Conservation (phyloP, 2,888 invertebrate species). For the Andricus curvator region DNA sequence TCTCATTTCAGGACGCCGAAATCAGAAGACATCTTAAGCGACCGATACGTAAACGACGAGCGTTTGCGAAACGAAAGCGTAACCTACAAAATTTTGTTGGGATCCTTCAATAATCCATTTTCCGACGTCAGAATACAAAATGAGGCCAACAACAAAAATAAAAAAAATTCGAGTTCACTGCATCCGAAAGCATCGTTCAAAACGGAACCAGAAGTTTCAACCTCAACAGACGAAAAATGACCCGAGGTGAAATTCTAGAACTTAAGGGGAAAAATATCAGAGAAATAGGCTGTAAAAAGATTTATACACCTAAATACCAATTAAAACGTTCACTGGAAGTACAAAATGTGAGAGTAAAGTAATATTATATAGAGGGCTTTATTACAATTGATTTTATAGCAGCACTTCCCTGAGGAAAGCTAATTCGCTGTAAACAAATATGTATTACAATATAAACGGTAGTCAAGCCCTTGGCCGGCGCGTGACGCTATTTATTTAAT, state of each 20-base stretch:
- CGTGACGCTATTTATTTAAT: constrained; percentile 15
- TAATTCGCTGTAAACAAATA: constrained; percentile 14
- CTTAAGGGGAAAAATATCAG: neutral
- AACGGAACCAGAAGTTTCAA: neutral
- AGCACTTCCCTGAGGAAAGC: neutral
- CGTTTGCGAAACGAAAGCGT: constrained; percentile 22
- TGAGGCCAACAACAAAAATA: neutral
- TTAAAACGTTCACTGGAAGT: neutral
- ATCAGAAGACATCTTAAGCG: constrained; percentile 1
- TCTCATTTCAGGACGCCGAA: constrained; percentile 11
- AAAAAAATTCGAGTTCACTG: neutral
- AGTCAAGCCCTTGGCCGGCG: neutral
- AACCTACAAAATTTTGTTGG: constrained; percentile 2
- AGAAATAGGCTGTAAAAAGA: neutral
- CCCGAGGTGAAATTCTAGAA: neutral
- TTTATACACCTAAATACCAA: constrained; percentile 27
- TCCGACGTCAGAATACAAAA: neutral
- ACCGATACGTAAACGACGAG: constrained; percentile 18
- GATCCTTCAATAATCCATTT: constrained; percentile 16
- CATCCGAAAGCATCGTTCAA: neutral
- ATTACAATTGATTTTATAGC: constrained; percentile 32
- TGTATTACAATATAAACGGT: constrained; percentile 28
- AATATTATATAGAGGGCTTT: constrained; percentile 27
- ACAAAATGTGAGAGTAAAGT: neutral
- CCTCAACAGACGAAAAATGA: neutral